Evolutionary conservation across 2,888 invertebrate species (phyloP).

Genomic region (Alcis repandata): DNA sequence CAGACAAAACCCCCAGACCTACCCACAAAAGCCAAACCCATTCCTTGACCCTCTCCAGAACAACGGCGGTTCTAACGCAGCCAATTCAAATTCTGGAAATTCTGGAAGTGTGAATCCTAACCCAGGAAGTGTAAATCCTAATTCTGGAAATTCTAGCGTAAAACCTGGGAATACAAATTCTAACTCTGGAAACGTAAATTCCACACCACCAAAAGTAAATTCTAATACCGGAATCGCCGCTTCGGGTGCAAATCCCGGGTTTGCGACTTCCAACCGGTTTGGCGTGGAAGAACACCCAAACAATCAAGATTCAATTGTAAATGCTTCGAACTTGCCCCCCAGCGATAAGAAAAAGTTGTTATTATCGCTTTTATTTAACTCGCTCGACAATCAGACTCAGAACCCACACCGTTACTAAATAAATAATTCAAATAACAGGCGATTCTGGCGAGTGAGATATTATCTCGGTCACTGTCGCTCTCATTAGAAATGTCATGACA

Average conservation of each 20-base stretch:
- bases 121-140: slow-evolving; percentile 1
- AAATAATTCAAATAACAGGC: no score
- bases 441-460: no score
- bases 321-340: slow-evolving; percentile 3
- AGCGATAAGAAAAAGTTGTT: background rate
- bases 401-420: background rate
- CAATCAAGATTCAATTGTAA: slow-evolving; percentile 17
- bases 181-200: slow-evolving; percentile 19
- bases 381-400: background rate
- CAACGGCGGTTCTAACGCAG: slow-evolving; percentile 1
- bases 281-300: slow-evolving; percentile 19
- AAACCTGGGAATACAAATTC: slow-evolving; percentile 22
- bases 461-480: no score
- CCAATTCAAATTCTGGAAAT: slow-evolving; percentile 29
- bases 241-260: background rate
- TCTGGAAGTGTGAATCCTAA: slow-evolving; percentile 1
- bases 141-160: slow-evolving; percentile 9
- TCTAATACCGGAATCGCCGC: slow-evolving; percentile 3
- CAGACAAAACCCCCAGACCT: slow-evolving; percentile 76
- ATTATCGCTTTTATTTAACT: no score
- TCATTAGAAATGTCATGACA: no score
- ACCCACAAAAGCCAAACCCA: slow-evolving; percentile 66
- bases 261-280: slow-evolving; percentile 22
- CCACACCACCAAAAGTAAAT: slow-evolving; percentile 9
- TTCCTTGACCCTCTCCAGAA: slow-evolving; percentile 55